Base-by-base conservation (phyloP, 1,140 invertebrate species). In the Scylla paramamosain region DNA sequence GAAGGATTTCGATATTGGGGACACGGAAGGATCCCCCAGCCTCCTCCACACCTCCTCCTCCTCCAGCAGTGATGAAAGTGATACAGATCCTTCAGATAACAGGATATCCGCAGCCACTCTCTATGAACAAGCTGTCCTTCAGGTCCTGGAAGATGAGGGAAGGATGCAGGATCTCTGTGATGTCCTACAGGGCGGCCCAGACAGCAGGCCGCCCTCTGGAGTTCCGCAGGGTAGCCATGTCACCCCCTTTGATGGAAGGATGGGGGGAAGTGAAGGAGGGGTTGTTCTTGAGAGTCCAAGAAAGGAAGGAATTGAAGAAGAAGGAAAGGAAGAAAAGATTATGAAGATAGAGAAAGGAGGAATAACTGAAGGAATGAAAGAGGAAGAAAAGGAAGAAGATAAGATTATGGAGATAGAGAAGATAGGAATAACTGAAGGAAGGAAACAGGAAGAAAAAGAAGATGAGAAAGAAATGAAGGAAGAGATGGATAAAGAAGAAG, bases 61-160 rank as follows among this genome's bases (percentile, higher is more conserved):
- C n/a, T 94, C 96, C 14, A 92, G 92, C 93, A 93, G 94, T 32
- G 93, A 92, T 93, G 94, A 95, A 59, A 83, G 90, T 91, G 29
- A 48, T 28, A 83, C 89, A 52, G 91, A 95, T 32, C 84, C 91
- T 0, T 95, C 95, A 87, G 94, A 95, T 82, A 67, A 59, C 67
- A 93, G 95, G 28, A 95, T 96, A 52, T 96, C 96, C 12, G 96
- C 95, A 28, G 96, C 96, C 10, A 96, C 96, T 10, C 84, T 96
- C 12, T 96, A 96, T 92, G 96, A 96, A 92, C 84, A 95, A 52
- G 96, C 95, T n/a, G 96, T 96, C 29, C 93, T 95, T 46, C 88
- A 95, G 83, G 96, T 92, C 1, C 88, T 96, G 20, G 59, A 67
- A 25, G 59, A 67, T 10, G 59, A 8, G 8, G 59, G 59, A 8